phyloP scores from a whole-genome alignment of 2,113 vertebrate genomes.

The Neodon shergylaensis region DNA sequence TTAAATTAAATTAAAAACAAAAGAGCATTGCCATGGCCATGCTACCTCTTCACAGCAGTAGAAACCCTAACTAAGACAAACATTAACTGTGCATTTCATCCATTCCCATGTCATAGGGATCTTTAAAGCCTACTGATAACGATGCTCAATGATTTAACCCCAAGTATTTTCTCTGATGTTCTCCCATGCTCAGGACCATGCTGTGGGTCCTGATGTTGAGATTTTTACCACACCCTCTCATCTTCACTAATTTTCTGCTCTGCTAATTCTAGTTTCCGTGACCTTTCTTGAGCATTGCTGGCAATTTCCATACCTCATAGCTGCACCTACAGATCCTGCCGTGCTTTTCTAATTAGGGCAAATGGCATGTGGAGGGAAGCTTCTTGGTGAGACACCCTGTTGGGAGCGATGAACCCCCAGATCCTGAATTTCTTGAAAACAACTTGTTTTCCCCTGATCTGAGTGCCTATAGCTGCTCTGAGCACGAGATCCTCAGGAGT shows the following conservation, averaged over 20 bases:
- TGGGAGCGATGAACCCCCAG: too few relatives aligned
- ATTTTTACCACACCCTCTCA: neutral
- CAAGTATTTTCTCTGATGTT: neutral
- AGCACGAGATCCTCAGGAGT: too few relatives aligned
- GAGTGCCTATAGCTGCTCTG: too few relatives aligned
- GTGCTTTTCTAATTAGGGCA: constrained; percentile 6
- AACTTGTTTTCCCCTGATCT: too few relatives aligned
- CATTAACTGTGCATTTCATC: neutral
- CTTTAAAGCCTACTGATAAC: neutral
- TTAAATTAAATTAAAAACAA: neutral
- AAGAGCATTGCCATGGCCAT: neutral
- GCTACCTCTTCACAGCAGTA: neutral
- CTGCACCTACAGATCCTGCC: neutral
- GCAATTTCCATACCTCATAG: neutral
- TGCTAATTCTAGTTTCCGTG: neutral
- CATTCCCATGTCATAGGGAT: neutral
- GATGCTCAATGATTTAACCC: neutral
- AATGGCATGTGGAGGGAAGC: neutral
- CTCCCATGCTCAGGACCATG: neutral
- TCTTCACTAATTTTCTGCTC: neutral
- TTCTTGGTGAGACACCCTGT: neutral
- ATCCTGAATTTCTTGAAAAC: too few relatives aligned
- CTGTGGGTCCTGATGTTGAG: neutral
- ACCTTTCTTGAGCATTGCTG: neutral
- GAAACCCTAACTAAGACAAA: neutral